A percentile compares a stretch with the other conserved stretches of the same genome.
phyloP scores from a whole-genome alignment of 1,140 invertebrate species.

The Fopius arisanus region DNA sequence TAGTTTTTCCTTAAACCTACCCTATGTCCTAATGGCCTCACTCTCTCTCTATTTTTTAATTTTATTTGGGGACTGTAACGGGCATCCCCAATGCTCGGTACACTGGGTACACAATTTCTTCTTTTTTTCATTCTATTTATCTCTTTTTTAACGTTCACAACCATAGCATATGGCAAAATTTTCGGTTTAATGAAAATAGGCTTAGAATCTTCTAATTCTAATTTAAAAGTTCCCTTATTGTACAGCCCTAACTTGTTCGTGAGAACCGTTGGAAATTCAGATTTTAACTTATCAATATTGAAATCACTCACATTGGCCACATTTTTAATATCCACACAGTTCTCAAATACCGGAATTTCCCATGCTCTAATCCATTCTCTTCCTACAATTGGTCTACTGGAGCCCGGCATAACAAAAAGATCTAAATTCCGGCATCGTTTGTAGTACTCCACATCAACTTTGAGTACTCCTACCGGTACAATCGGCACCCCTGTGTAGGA shows the following conservation, averaged over 20 bases:
- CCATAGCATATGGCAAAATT: slow-evolving; percentile 41
- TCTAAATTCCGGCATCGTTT: not conserved
- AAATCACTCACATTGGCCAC: not conserved
- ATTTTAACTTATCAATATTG: not conserved
- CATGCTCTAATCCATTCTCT: slow-evolving; percentile 17
- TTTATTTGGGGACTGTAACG: too few relatives aligned
- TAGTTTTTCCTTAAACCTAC: too few relatives aligned
- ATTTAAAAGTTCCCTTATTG: slow-evolving; percentile 12
- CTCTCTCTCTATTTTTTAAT: too few relatives aligned
- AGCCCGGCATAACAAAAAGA: slow-evolving; percentile 11
- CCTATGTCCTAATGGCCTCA: too few relatives aligned
- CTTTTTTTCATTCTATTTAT: too few relatives aligned
- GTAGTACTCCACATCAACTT: slow-evolving; percentile 1
- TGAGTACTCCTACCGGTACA: not conserved
- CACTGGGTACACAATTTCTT: too few relatives aligned
- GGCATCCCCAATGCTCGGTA: too few relatives aligned
- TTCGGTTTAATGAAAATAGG: slow-evolving; percentile 43
- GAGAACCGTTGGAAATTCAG: slow-evolving; percentile 12
- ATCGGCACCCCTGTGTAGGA: not conserved
- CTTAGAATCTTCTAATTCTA: slow-evolving; percentile 21
- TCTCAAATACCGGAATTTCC: not conserved
- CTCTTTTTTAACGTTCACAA: slow-evolving; percentile 39
- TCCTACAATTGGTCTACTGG: slow-evolving; percentile 17
- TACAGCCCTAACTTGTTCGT: not conserved
- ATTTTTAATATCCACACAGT: slow-evolving; percentile 3